Evolutionary conservation across 2,888 invertebrate genomes (phyloP).

Genomic region (Mythimna pallens): DNA sequence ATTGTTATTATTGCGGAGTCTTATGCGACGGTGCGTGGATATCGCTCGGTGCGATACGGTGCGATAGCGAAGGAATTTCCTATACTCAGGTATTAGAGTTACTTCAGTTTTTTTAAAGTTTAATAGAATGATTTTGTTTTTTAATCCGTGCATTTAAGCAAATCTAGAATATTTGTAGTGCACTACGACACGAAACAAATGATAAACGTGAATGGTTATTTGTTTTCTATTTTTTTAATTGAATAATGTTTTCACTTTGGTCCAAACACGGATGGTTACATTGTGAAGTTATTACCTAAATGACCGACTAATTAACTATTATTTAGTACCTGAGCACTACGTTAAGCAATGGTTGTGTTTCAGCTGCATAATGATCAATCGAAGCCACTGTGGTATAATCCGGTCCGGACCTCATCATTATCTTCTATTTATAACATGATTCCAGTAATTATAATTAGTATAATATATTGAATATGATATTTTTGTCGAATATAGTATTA

Average conservation of each 20-base stretch:
- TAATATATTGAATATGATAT: slow-evolving; percentile 4
- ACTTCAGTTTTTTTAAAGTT: not conserved
- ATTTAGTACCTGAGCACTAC: not conserved
- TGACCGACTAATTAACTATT: not conserved
- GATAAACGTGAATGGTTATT: slow-evolving; percentile 4
- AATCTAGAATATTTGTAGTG: slow-evolving; percentile 1
- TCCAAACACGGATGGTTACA: not conserved
- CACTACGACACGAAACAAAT: not conserved
- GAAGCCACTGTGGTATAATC: not conserved
- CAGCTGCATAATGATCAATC: not conserved
- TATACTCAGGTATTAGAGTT: not conserved
- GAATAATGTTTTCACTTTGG: slow-evolving; percentile 19
- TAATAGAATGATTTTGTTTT: slow-evolving; percentile 5
- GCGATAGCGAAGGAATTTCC: slow-evolving; percentile 14
- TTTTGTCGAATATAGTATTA: slow-evolving; percentile 25
- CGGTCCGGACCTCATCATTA: not conserved
- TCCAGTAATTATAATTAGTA: slow-evolving; percentile 21
- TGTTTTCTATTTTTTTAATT: slow-evolving; percentile 42
- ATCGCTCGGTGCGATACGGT: slow-evolving; percentile 3
- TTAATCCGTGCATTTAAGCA: not conserved
- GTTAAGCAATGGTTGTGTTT: not conserved
- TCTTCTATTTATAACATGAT: slow-evolving; percentile 8
- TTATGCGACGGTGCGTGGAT: slow-evolving; percentile 18
- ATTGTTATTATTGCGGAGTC: slow-evolving; percentile 19
- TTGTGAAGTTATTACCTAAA: not conserved